A percentile compares a stretch with the other conserved stretches of the same genome.
phyloP scores from a whole-genome alignment of 2,888 invertebrate species.

The Callyntrura sp. region DNA sequence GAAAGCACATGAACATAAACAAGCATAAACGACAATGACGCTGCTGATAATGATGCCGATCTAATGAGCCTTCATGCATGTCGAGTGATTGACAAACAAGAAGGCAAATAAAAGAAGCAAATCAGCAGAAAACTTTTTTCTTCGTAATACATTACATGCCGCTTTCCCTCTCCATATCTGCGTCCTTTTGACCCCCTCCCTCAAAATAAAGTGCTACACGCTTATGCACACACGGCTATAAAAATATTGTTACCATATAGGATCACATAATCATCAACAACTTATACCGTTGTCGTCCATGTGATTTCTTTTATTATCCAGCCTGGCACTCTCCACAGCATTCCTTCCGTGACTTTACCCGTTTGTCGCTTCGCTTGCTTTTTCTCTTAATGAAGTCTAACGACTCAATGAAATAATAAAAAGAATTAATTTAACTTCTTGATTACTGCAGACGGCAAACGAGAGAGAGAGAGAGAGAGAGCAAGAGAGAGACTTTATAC shows the following conservation, averaged over 20 bases:
- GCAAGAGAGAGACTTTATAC: not conserved
- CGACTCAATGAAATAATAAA: slow-evolving; percentile 44
- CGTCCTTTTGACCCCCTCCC: not conserved
- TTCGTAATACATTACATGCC: too few species aligned
- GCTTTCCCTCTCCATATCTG: not conserved
- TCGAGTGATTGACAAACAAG: slow-evolving; percentile 41
- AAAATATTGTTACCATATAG: not conserved
- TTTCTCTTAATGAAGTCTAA: slow-evolving; percentile 34
- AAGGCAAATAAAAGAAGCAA: slow-evolving; percentile 1
- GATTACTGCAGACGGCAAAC: not conserved
- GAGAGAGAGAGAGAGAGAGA: not conserved
- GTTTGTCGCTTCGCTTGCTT: too few species aligned
- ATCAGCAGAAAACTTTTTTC: slow-evolving; percentile 38
- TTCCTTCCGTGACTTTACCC: slow-evolving; percentile 3
- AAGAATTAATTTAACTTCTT: slow-evolving; percentile 33
- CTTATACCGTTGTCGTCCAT: not conserved
- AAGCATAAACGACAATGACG: not conserved
- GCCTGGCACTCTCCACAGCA: not conserved
- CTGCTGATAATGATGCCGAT: not conserved
- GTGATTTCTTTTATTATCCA: not conserved
- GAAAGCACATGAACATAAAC: not conserved
- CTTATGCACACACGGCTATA: not conserved
- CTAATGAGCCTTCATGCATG: slow-evolving; percentile 25
- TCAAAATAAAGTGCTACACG: slow-evolving; percentile 29
- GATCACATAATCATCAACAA: not conserved